Conservation (phyloP, 2,113 vertebrate genomes). For the Paradisaea rubra region DNA sequence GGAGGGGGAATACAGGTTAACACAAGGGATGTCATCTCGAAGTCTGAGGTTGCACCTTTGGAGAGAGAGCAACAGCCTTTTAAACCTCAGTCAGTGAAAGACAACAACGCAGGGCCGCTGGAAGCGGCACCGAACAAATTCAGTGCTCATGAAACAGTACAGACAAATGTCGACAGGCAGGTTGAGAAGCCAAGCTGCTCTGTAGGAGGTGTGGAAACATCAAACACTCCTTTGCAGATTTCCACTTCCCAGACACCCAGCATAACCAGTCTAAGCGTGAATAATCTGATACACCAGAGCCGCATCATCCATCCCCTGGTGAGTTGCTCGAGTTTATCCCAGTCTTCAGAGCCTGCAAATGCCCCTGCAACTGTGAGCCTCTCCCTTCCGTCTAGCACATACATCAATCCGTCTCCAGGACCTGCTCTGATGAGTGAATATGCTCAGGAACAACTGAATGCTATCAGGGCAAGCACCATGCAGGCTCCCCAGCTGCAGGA, state of each 20-base stretch:
- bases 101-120: constrained; percentile 58
- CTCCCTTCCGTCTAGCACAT: constrained; percentile 73
- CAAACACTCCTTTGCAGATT: constrained; percentile 74
- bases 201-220: constrained; percentile 59
- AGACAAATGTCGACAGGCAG: constrained; percentile 62
- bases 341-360: constrained; percentile 74
- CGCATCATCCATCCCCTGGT: constrained; percentile 79
- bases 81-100: constrained; percentile 64
- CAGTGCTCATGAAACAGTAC: constrained; percentile 62
- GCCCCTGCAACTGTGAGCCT: constrained; percentile 68
- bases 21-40: constrained; percentile 49
- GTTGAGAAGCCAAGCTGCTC: constrained; percentile 76
- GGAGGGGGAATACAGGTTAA: constrained; percentile 56
- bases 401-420: constrained; percentile 74
- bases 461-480: constrained; percentile 67
- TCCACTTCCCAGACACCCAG: constrained; percentile 75
- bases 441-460: constrained; percentile 74
- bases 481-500: constrained; percentile 74
- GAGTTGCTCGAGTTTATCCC: constrained; percentile 77
- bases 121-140: constrained; percentile 68
- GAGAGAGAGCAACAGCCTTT: constrained; percentile 68
- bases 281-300: constrained; percentile 86
- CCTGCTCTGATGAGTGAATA: constrained; percentile 80
- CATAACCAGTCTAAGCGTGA: constrained; percentile 87
- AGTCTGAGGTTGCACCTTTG: constrained; percentile 67